Evolutionary conservation across 2,797 vertebrate species (phyloP), one percentile per base, ranked within the genome.

Genomic region (Synanceia verrucosa): DNA sequence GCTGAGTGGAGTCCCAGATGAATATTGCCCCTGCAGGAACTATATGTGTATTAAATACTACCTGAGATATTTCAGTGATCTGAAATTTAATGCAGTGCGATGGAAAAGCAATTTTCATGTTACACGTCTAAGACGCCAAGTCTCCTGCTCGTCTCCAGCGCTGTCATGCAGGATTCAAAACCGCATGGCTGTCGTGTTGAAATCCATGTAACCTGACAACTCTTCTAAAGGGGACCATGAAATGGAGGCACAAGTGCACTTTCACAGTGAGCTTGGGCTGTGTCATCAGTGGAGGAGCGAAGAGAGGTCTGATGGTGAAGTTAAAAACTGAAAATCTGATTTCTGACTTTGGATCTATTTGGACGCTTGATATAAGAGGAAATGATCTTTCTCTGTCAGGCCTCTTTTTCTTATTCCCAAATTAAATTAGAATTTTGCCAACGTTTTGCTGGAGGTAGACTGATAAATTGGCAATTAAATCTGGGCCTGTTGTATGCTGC

Each of bases 191-290:
- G 67, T 37, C 28, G 12, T 26, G n/a, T n/a, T 76, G 76, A 84
- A 69, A 60, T 56, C 81, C 68, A 72, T 83, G 86, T 83, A 86
- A 89, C 80, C 72, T 76, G 84, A 90, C 88, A 78, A 70, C 74
- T 77, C 82, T 66, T 83, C 78, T 75, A n/a, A 88, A 50, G 60
- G 64, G 13, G 21, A 57, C 55, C 83, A 13, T 83, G 82, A 86
- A 84, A 84, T 72, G 77, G 69, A 79, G 76, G 70, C 84, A 73
- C 77, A 72, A 69, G 84, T 73, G 71, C 41, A 62, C 76, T 83
- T 81, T 74, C 60, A 70, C 47, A 10, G 63, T 68, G 63, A 75
- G 78, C 47, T 60, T 66, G 2, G 31, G 50, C 37, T 0, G 37
- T 65, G 50, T 65, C 65, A 44, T 28, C 41, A 5, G 51, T 3